phyloP scores from a whole-genome alignment of 2,797 vertebrate species.

The Gymnothorax reevesii region DNA sequence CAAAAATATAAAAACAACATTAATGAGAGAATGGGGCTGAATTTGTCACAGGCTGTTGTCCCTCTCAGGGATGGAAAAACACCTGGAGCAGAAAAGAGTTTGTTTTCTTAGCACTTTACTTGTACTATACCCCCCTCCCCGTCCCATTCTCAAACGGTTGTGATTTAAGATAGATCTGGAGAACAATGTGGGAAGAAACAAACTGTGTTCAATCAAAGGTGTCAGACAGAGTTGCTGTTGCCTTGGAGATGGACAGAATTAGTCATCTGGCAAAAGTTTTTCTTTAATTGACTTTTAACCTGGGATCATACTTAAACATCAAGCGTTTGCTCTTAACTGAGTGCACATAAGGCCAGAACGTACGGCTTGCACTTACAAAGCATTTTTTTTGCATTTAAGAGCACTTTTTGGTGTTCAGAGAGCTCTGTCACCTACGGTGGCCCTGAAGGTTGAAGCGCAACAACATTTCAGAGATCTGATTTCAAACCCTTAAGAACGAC shows the following conservation, averaged over 20 bases:
- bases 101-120: neutral
- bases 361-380: neutral
- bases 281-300: neutral
- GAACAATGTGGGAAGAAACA: neutral
- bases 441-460: too few relatives aligned
- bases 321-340: neutral
- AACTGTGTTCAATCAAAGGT: neutral
- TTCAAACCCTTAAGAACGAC: too few relatives aligned
- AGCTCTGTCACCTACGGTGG: neutral
- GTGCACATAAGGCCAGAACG: neutral
- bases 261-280: neutral
- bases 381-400: neutral
- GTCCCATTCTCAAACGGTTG: neutral
- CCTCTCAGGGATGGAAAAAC: conserved; percentile 8
- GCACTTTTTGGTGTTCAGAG: neutral
- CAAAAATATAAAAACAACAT: neutral
- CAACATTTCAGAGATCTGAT: too few relatives aligned
- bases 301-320: neutral
- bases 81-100: conserved; percentile 14
- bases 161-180: neutral
- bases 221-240: neutral
- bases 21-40: neutral
- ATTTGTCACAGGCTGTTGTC: neutral
- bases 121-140: neutral
- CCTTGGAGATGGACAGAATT: neutral